Evolutionary conservation across 2,888 invertebrate genomes (phyloP).

Genomic region (Caenorhabditis drosophilae): DNA sequence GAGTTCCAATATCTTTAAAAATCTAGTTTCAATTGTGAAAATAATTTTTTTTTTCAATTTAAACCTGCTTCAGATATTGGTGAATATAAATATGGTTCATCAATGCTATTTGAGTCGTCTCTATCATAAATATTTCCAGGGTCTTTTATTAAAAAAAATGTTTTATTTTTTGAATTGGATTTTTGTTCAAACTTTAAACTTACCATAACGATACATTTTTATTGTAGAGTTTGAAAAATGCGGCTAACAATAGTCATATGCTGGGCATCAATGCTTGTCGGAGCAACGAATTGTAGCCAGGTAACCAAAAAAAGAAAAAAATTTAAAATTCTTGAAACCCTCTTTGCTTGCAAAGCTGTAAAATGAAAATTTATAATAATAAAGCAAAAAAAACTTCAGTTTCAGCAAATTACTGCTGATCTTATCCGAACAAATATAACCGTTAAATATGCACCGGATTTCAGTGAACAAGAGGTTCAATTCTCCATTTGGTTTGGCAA

Average conservation of each 20-base stretch:
- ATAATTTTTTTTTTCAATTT: too few relatives aligned
- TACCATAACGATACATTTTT: constrained; percentile 15
- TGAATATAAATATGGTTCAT: constrained; percentile 30
- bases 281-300: constrained; percentile 14
- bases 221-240: too few relatives aligned
- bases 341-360: neutral
- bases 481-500: constrained; percentile 38
- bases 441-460: constrained; percentile 39
- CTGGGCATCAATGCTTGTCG: constrained; percentile 2
- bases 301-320: constrained; percentile 16
- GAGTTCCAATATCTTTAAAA: too few relatives aligned
- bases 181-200: constrained; percentile 1
- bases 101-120: constrained; percentile 21
- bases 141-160: neutral
- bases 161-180: constrained; percentile 3
- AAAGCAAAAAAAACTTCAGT: neutral
- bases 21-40: too few relatives aligned
- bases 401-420: constrained; percentile 20
- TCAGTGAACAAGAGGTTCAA: constrained; percentile 27
- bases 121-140: constrained; percentile 19
- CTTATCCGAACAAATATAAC: constrained; percentile 21
- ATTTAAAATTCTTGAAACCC: constrained; percentile 1
- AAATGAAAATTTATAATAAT: neutral
- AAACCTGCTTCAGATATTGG: too few relatives aligned
- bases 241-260: neutral